Percentiles rank a stretch among this genome's conserved stretches.
Evolutionary conservation across 2,888 invertebrate species (phyloP).

Genomic region (Agrypnus murinus): DNA sequence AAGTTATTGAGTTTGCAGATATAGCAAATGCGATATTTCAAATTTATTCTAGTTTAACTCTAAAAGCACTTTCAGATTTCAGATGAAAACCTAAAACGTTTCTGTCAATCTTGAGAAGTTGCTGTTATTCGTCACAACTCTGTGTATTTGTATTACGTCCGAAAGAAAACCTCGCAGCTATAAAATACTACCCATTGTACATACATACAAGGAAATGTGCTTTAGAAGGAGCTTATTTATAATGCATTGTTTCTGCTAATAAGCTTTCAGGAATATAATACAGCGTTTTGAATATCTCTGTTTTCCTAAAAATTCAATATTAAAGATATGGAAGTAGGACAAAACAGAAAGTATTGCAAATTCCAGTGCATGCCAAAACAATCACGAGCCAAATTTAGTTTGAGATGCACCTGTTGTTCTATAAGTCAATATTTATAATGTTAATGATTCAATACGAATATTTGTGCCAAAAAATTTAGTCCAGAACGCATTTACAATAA

Average conservation of each 20-base stretch:
- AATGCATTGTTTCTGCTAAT: too few relatives aligned
- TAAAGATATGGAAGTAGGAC: neutral
- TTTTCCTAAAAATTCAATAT: too few relatives aligned
- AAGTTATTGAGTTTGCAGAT: neutral
- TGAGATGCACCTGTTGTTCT: constrained; percentile 29
- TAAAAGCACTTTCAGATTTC: neutral
- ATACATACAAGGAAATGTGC: neutral
- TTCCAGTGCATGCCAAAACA: constrained; percentile 25
- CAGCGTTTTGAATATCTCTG: too few relatives aligned
- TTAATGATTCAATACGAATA: constrained; percentile 30
- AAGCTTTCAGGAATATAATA: too few relatives aligned
- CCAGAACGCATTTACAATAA: constrained; percentile 21
- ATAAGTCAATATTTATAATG: constrained; percentile 33
- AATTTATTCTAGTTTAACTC: neutral
- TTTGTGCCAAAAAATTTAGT: constrained; percentile 26
- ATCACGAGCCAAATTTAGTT: neutral
- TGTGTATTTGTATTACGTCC: constrained; percentile 9
- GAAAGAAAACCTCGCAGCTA: constrained; percentile 1
- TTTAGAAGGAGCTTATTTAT: neutral
- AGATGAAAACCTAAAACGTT: constrained; percentile 20
- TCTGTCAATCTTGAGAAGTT: constrained; percentile 23
- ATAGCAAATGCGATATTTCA: neutral
- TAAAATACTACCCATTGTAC: constrained; percentile 17
- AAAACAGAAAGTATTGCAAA: neutral
- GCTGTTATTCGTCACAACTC: constrained; percentile 17